Base-by-base conservation (phyloP, 2,888 invertebrate species). In the Andrena marginata region DNA sequence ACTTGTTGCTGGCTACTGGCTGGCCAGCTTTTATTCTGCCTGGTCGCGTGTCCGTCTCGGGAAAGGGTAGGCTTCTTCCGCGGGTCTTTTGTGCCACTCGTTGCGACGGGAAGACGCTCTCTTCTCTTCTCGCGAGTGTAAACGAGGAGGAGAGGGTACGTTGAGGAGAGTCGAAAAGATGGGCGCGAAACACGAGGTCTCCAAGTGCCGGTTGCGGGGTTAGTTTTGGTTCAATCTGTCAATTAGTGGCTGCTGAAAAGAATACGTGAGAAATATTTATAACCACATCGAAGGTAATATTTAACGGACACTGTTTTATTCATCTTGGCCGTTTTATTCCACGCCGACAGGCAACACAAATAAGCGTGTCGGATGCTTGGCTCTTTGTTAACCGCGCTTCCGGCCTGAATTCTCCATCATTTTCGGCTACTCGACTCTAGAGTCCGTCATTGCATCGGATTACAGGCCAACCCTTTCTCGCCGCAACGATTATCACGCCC, bases 401-500 rank as follows among this genome's bases (percentile, higher is more conserved):
- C 74, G 70, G 60, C 2, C 59, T 29, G 78, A 75, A 23, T 42
- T 77, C 54, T 68, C 74, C 70, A 83, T 83, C 77, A 78, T 82
- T 78, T 74, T 70, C 78, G 49, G 42, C 75, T 56, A 82, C 85
- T 77, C 85, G 76, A 85, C 82, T 68, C 31, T 72, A 60, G 20
- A 77, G 82, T 77, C 75, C 82, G 82, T 82, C 86, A 85, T 85
- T 87, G 72, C 77, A 77, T 72, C 72, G 82, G 85, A 86, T 86
- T 86, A 86, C 79, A 74, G 82, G 65, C 62, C 78, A 77, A 83
- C 70, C 83, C 82, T 78, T 83, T 68, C 85, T 87, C 85, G 67
- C 76, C 67, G 88, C 82, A 75, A 75, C 86, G 80, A 85, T 87
- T 87, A 88, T 86, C 88, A 87, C 84, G 87, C 86, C 84, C 80